These are phyloP conservation scores for Dione vanillae DNA, from an alignment of 2,888 invertebrate genomes.

Conservation along the genomic window DNA sequence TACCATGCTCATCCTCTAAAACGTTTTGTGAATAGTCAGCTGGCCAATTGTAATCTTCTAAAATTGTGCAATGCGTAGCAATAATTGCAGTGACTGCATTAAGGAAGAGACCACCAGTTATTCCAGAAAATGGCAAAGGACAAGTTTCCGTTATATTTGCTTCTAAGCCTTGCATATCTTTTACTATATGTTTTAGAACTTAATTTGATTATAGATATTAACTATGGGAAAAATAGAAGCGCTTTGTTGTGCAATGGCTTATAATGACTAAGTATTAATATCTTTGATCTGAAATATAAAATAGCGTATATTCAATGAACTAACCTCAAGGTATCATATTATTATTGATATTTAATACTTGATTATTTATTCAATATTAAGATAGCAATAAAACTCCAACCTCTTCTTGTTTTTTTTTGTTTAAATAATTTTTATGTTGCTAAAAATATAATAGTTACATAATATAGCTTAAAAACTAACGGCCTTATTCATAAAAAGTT, in stretches of 20 bases:
- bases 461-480: too few species aligned
- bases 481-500: too few species aligned
- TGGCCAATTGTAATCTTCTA: slow-evolving; percentile 78
- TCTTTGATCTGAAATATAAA: slow-evolving; percentile 10
- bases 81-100: slow-evolving; percentile 83
- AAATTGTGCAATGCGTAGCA: slow-evolving; percentile 81
- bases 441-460: neutral
- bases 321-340: slow-evolving; percentile 21
- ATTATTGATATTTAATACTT: slow-evolving; percentile 3
- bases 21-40: slow-evolving; percentile 62
- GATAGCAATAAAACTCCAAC: neutral
- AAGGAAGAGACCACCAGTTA: slow-evolving; percentile 73
- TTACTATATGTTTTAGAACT: slow-evolving; percentile 27
- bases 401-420: slow-evolving; percentile 2
- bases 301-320: slow-evolving; percentile 12
- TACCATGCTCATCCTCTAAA: slow-evolving; percentile 51
- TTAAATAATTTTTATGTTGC: neutral
- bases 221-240: slow-evolving; percentile 8
- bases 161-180: slow-evolving; percentile 61
- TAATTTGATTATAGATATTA: neutral
- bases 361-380: neutral
- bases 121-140: slow-evolving; percentile 59
- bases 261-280: neutral
- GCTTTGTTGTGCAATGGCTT: slow-evolving; percentile 10
- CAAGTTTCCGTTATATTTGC: slow-evolving; percentile 54